These are phyloP conservation scores for Malurus alboscapulatus DNA, from an alignment of 2,113 vertebrate genomes.

Conservation along the genomic window DNA sequence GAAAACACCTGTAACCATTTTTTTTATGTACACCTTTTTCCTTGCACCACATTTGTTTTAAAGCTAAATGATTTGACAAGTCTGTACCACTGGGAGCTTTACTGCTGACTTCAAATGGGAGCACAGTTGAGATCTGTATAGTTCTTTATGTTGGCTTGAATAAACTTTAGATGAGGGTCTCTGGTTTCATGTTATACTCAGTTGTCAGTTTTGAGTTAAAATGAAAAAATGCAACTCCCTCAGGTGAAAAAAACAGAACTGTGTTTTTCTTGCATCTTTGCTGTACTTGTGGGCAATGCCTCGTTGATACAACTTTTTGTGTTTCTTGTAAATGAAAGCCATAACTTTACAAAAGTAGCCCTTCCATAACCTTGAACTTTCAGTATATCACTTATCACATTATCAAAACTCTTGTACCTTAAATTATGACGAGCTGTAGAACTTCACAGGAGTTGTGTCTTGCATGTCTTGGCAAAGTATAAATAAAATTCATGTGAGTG, in stretches of 20 bases:
- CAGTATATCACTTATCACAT: neutral
- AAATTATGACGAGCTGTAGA: neutral
- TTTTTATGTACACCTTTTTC: neutral
- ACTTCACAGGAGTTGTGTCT: neutral
- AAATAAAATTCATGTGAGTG: neutral
- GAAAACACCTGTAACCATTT: neutral
- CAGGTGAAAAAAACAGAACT: neutral
- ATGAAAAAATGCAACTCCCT: neutral
- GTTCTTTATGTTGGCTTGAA: slow-evolving; percentile 4
- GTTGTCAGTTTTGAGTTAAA: slow-evolving; percentile 57
- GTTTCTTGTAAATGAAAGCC: neutral
- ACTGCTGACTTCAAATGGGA: neutral
- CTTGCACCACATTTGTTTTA: neutral
- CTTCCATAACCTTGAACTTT: neutral
- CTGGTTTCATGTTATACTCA: slow-evolving; percentile 39
- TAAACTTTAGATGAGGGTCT: neutral
- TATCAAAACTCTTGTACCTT: neutral
- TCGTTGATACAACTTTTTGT: neutral
- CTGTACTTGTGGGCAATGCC: neutral
- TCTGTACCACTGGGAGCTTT: slow-evolving; percentile 38
- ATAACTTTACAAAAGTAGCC: neutral
- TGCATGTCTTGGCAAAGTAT: neutral
- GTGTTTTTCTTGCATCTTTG: neutral
- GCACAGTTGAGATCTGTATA: neutral
- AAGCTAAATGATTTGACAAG: slow-evolving; percentile 17